These are phyloP conservation scores for Myopa tessellatipennis DNA, from an alignment of 2,888 invertebrate genomes.

Conservation along the genomic window DNA sequence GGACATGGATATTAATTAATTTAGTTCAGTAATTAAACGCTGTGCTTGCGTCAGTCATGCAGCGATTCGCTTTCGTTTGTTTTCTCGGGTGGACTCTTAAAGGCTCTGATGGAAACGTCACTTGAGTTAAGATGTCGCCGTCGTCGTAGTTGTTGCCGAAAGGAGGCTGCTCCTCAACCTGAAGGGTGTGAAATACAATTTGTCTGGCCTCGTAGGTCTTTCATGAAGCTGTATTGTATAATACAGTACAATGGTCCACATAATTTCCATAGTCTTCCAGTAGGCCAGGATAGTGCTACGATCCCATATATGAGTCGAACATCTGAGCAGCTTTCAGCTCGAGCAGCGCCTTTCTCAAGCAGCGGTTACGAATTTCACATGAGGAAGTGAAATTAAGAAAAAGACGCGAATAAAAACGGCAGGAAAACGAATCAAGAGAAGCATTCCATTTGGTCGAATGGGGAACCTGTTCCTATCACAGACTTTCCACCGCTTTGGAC, in stretches of 20 bases:
- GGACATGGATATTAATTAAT: slow-evolving; percentile 45
- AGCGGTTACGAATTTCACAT: not conserved
- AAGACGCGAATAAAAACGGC: not conserved
- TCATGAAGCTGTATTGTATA: too few relatives aligned
- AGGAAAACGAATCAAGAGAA: not conserved
- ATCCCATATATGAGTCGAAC: slow-evolving; percentile 12
- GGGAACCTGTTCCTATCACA: slow-evolving; percentile 22
- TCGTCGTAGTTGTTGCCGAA: not conserved
- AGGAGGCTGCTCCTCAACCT: too few relatives aligned
- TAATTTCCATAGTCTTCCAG: too few relatives aligned
- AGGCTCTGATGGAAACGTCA: not conserved
- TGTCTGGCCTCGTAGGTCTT: too few relatives aligned
- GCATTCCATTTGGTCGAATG: not conserved
- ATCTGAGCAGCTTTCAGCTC: not conserved
- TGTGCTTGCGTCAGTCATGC: slow-evolving; percentile 27
- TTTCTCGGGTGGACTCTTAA: not conserved
- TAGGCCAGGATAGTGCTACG: too few relatives aligned
- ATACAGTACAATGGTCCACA: too few relatives aligned
- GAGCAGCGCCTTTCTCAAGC: slow-evolving; percentile 6
- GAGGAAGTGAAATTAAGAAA: slow-evolving; percentile 26
- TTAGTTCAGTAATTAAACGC: slow-evolving; percentile 46
- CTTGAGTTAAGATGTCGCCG: not conserved
- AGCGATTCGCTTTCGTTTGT: not conserved
- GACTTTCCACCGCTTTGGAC: too few relatives aligned
- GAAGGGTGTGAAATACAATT: too few relatives aligned